Evolutionary conservation across 2,888 invertebrate genomes (phyloP).

Genomic region (Agrochola litura): DNA sequence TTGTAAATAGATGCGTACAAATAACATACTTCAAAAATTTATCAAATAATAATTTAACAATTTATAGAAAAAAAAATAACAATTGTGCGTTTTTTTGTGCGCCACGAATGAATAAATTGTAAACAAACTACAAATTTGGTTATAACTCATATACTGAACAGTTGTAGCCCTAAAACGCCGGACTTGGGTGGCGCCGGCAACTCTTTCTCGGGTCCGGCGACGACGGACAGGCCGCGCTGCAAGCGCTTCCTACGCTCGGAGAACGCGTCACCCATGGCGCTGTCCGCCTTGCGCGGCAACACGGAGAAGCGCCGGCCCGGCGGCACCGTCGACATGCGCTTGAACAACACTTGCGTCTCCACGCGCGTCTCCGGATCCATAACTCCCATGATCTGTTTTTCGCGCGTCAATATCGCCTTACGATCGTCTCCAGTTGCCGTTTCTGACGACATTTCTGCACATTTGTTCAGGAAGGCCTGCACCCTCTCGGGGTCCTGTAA

Average conservation of each 20-base stretch:
- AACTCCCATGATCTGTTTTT: slow-evolving; percentile 79
- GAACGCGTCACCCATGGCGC: slow-evolving; percentile 58
- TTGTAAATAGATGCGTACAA: background rate
- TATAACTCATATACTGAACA: slow-evolving; percentile 80
- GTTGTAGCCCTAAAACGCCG: slow-evolving; percentile 78
- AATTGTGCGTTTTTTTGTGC: slow-evolving; percentile 6
- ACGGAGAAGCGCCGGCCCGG: slow-evolving; percentile 83
- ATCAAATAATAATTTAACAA: background rate
- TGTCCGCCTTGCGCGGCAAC: slow-evolving; percentile 76
- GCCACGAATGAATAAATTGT: background rate
- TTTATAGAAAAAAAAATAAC: background rate
- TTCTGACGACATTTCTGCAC: slow-evolving; percentile 82
- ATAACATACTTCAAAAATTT: background rate
- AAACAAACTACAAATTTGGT: slow-evolving; percentile 10
- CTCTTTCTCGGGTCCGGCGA: slow-evolving; percentile 81
- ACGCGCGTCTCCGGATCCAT: slow-evolving; percentile 80
- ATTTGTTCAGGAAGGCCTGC: slow-evolving; percentile 84
- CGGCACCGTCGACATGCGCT: slow-evolving; percentile 85
- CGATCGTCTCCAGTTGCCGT: slow-evolving; percentile 81
- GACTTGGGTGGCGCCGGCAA: slow-evolving; percentile 80
- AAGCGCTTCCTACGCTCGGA: slow-evolving; percentile 79
- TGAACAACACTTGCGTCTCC: slow-evolving; percentile 83
- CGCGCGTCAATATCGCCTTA: slow-evolving; percentile 81
- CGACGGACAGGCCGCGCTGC: slow-evolving; percentile 83
- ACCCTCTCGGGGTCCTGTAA: slow-evolving; percentile 83